A percentile compares a stretch with the other conserved stretches of the same genome.
Evolutionary conservation across 2,113 vertebrate species (phyloP).

Genomic region (Sphyrna mokarran): DNA sequence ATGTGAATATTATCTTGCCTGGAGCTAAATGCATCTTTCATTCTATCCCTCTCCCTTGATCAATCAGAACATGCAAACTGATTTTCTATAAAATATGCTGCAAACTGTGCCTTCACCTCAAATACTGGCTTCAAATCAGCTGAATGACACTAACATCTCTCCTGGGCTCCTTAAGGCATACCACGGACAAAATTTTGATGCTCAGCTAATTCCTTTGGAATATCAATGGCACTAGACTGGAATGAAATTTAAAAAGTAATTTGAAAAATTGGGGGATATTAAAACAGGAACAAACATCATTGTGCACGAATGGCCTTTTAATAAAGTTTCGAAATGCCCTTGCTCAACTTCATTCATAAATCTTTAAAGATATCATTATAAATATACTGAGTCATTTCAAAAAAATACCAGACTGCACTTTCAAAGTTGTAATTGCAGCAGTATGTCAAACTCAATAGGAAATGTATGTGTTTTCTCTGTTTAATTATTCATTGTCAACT

Average conservation of each 20-base stretch:
- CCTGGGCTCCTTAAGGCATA: neutral
- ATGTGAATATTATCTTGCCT: neutral
- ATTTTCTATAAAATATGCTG: neutral
- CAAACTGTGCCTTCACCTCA: neutral
- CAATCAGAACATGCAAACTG: neutral
- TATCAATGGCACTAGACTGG: neutral
- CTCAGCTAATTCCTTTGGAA: neutral
- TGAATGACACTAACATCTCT: neutral
- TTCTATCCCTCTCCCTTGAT: neutral
- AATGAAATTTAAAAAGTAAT: neutral
- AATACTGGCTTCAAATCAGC: neutral
- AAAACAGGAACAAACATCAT: neutral
- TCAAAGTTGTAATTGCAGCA: neutral
- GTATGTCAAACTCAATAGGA: neutral
- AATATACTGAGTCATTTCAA: neutral
- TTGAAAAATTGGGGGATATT: neutral
- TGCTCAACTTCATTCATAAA: neutral
- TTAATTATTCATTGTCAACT: slow-evolving; percentile 21
- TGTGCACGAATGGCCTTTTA: neutral
- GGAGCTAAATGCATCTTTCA: neutral
- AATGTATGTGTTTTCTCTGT: neutral
- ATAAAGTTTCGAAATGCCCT: neutral
- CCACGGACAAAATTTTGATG: neutral
- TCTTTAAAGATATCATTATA: neutral
- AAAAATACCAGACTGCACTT: neutral